These are phyloP conservation scores for Trimorus sp. DNA, from an alignment of 2,888 invertebrate species.

Conservation along the genomic window DNA sequence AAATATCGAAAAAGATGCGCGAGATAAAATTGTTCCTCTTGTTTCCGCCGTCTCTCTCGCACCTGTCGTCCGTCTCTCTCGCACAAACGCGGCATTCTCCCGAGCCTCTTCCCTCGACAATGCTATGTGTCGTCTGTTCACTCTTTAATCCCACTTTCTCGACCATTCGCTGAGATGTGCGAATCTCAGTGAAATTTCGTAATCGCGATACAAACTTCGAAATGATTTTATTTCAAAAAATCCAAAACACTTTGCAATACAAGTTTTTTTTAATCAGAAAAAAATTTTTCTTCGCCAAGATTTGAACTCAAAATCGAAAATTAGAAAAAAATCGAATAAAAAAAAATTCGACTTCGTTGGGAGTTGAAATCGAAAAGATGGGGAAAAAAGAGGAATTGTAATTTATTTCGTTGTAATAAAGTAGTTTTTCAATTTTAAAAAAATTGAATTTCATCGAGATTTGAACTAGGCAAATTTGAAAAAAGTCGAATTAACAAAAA, in stretches of 20 bases:
- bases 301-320: too few species aligned
- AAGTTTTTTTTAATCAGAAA: too few species aligned
- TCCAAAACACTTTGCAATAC: neutral
- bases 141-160: constrained; percentile 64
- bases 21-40: constrained; percentile 62
- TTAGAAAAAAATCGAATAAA: too few species aligned
- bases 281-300: too few species aligned
- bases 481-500: too few species aligned
- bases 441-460: too few species aligned
- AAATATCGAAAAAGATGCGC: constrained; percentile 61
- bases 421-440: too few species aligned
- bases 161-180: constrained; percentile 56
- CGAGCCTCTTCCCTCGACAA: constrained; percentile 53
- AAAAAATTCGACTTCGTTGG: too few species aligned
- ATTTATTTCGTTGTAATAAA: too few species aligned
- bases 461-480: too few species aligned
- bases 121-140: constrained; percentile 63
- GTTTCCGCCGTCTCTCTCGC: constrained; percentile 26
- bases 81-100: constrained; percentile 42
- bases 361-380: too few species aligned
- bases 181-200: constrained; percentile 55
- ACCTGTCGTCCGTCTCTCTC: constrained; percentile 7
- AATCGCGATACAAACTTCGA: constrained; percentile 44
- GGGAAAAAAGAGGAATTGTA: too few species aligned
- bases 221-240: constrained; percentile 28